Percentiles rank a stretch among this genome's conserved stretches.
Conservation (phyloP, 1,140 invertebrate genomes). For the Apis mellifera region DNA sequence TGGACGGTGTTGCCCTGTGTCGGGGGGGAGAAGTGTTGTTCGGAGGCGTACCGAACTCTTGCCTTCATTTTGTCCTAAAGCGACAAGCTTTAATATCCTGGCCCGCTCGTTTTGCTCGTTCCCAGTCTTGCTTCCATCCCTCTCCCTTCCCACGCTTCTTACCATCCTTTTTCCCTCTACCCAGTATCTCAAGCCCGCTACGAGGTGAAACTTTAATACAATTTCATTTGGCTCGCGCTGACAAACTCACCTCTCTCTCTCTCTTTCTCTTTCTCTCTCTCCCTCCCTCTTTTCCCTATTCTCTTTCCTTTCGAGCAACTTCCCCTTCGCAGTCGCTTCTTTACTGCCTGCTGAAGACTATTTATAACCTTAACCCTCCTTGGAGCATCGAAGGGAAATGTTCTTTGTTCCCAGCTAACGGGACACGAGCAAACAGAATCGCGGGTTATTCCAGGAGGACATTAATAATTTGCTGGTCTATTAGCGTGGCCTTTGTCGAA, state of each 20-base stretch:
- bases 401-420: conserved; percentile 56
- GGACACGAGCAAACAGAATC: conserved; percentile 31
- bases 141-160: neutral
- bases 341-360: conserved; percentile 70
- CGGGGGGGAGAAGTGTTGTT: conserved; percentile 31
- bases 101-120: conserved; percentile 55
- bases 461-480: conserved; percentile 51
- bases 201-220: conserved; percentile 72
- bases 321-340: conserved; percentile 52
- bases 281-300: conserved; percentile 32
- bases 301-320: conserved; percentile 52
- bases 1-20: conserved; percentile 19
- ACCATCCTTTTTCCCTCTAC: neutral
- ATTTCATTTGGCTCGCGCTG: conserved; percentile 71
- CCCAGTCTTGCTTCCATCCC: conserved; percentile 36
- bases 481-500: neutral
- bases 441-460: conserved; percentile 4
- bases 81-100: conserved; percentile 70
- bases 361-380: conserved; percentile 68
- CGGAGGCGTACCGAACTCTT: conserved; percentile 49
- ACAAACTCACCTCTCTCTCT: conserved; percentile 66
- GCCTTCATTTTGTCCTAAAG: conserved; percentile 68
- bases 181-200: conserved; percentile 8
- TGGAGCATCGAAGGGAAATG: conserved; percentile 44
- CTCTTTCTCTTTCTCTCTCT: conserved; percentile 14